These are phyloP conservation scores for Solenodon paradoxus DNA, from an alignment of 2,113 vertebrate genomes.

Conservation along the genomic window DNA sequence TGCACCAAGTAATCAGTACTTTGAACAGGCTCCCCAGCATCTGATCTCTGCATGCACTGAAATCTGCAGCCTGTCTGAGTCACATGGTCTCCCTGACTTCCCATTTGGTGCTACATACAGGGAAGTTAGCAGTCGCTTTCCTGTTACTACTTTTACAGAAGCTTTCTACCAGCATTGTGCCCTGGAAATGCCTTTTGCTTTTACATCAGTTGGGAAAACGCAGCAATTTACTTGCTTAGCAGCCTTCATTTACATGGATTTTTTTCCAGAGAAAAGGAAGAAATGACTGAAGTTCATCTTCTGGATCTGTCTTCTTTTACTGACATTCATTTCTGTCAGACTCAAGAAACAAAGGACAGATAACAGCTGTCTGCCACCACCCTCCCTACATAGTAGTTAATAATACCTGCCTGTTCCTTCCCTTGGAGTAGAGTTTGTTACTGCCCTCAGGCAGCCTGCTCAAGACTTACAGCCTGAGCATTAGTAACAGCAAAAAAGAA, in stretches of 20 bases:
- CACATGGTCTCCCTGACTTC: not conserved
- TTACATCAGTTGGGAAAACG: not conserved
- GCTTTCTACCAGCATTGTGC: not conserved
- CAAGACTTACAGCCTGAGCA: not conserved
- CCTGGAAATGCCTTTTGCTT: not conserved
- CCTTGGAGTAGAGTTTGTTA: not conserved
- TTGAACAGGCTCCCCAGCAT: not conserved
- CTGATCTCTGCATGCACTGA: not conserved
- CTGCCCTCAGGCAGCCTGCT: not conserved
- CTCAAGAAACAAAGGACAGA: not conserved
- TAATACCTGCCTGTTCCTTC: not conserved
- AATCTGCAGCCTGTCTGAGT: not conserved
- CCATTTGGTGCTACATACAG: not conserved
- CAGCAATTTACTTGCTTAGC: not conserved
- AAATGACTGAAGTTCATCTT: not conserved
- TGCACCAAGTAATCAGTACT: no score
- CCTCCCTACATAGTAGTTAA: not conserved
- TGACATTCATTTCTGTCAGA: not conserved
- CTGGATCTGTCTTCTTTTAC: not conserved
- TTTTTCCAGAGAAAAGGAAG: not conserved
- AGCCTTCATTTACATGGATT: not conserved
- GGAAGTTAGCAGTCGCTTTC: not conserved
- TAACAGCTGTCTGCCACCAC: not conserved
- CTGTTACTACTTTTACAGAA: not conserved
- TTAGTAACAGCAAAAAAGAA: slow-evolving; percentile 1